phyloP scores from a whole-genome alignment of 2,113 vertebrate species.

The Benitochromis conjunctus region DNA sequence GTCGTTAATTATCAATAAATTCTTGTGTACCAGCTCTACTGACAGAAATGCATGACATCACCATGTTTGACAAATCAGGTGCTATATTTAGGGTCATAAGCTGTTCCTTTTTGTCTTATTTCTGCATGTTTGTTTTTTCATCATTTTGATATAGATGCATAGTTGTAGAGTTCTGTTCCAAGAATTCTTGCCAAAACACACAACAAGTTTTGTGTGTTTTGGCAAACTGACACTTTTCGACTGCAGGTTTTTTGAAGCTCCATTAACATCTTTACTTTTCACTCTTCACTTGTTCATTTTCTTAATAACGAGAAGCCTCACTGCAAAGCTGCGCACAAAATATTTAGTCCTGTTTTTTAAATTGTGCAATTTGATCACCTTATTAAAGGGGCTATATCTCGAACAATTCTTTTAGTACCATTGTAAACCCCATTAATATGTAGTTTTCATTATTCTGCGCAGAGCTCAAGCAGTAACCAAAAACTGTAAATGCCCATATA shows the following conservation, averaged over 20 bases:
- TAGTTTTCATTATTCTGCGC: not conserved
- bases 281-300: not conserved
- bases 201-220: not conserved
- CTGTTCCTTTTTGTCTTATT: not conserved
- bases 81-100: not conserved
- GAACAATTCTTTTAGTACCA: not conserved
- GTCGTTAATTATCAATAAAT: not conserved
- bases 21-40: not conserved
- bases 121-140: not conserved
- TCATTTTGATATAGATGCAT: not conserved
- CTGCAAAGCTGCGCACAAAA: not conserved
- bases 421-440: not conserved
- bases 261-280: not conserved
- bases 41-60: not conserved
- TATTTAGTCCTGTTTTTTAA: not conserved
- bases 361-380: fast-evolving
- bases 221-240: fast-evolving
- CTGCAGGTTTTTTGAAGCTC: not conserved
- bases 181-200: not conserved
- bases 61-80: not conserved
- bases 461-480: not conserved
- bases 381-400: not conserved
- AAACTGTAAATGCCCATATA: not conserved
- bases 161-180: not conserved
- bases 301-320: not conserved